phyloP scores from a whole-genome alignment of 2,888 invertebrate species.

The Andrena haemorrhoa region DNA sequence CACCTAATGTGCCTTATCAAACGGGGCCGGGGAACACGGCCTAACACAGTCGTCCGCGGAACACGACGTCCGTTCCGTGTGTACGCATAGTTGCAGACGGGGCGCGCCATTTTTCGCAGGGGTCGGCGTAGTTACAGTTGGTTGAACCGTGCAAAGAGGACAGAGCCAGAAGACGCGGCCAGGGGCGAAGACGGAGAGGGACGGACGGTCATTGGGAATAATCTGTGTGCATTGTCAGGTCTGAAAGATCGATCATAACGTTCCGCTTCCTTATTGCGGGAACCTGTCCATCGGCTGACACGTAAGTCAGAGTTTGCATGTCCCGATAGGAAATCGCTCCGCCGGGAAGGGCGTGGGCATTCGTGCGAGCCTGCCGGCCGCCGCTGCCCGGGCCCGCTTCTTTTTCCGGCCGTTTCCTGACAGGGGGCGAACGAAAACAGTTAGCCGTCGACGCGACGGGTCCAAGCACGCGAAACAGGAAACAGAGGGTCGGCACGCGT shows the following conservation, averaged over 20 bases:
- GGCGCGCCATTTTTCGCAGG: slow-evolving; percentile 17
- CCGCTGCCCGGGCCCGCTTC: slow-evolving; percentile 26
- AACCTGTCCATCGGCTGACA: slow-evolving; percentile 64
- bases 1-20: slow-evolving; percentile 47
- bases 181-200: slow-evolving; percentile 15
- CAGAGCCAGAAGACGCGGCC: slow-evolving; percentile 1
- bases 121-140: slow-evolving; percentile 31
- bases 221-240: slow-evolving; percentile 63
- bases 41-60: slow-evolving; percentile 48
- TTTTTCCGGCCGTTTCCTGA: slow-evolving; percentile 1
- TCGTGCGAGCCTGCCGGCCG: slow-evolving; percentile 15
- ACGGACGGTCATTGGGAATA: slow-evolving; percentile 53
- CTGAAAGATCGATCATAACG: slow-evolving; percentile 69
- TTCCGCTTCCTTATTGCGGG: slow-evolving; percentile 69
- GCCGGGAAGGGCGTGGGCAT: slow-evolving; percentile 66
- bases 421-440: slow-evolving; percentile 47
- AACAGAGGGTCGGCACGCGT: not conserved
- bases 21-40: slow-evolving; percentile 13
- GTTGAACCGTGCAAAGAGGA: slow-evolving; percentile 17
- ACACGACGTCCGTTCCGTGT: slow-evolving; percentile 42
- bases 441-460: slow-evolving; percentile 19
- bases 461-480: slow-evolving; percentile 16
- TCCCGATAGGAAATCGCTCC: slow-evolving; percentile 66
- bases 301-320: slow-evolving; percentile 68
- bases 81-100: slow-evolving; percentile 30